Evolutionary conservation across 1,140 invertebrate species (phyloP), one percentile per base, ranked within the genome.

Genomic region (Drosophila sturtevanti): DNA sequence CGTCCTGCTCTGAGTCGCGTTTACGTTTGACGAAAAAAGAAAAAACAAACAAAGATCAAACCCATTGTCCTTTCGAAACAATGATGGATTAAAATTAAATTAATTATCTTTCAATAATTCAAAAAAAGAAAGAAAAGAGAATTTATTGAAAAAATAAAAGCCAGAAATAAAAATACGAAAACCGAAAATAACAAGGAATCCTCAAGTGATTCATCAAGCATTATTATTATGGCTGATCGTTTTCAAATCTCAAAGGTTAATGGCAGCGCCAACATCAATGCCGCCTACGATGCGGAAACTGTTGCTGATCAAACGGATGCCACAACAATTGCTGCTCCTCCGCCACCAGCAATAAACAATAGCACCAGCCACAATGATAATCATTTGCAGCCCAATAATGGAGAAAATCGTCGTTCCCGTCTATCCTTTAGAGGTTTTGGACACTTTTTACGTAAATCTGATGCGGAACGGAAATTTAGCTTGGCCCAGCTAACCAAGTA

Each of bases 401-500:
- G 61, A 2, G 84, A 84, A 14, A 89, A 73, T 22, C 70, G 85
- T 9, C 74, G 85, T 14, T 89, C 85, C 1, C 73, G 85, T 0
- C 10, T 89, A 4, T 91, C 90, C 59, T 87, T 91, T 24, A 71
- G 90, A 5, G 90, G 90, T 4, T 91, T 91, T 51, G 89, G 89
- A 0, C 78, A 89, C 54, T 91, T 91, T 55, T 61, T 91, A 54
- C 68, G 86, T 7, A 91, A 90, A 65, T 84, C 81, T 3, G 82
- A 91, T 24, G 73, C 85, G 21, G 90, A 90, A 18, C 79, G 90
- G 3, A 91, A 91, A 63, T 91, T 90, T 37, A 91, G 90, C 60
- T 75, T 91, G 68, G 90, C 90, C 14, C 90, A 91, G 62, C 70
- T 91, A 35, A 91, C 90, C 60, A 91, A 81, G 90, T 91, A 66